Percentiles rank a stretch among this genome's conserved stretches.
These are phyloP conservation scores for Apoderus coryli DNA, from an alignment of 2,888 invertebrate genomes.

Conservation along the genomic window DNA sequence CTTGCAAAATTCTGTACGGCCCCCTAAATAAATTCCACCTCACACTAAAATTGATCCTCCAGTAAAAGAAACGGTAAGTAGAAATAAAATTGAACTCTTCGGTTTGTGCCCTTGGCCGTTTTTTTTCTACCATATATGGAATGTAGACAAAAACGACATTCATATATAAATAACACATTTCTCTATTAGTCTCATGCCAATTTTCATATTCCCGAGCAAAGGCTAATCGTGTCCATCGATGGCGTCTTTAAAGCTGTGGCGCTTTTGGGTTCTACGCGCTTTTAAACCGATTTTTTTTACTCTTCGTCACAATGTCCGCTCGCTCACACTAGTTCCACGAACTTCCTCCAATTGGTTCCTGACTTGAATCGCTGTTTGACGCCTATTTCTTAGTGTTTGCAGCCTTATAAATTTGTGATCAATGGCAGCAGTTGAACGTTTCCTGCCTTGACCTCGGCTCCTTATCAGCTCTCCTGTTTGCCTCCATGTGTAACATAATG, in stretches of 20 bases:
- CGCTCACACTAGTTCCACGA: slow-evolving; percentile 11
- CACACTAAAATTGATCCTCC: slow-evolving; percentile 10
- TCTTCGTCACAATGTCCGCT: slow-evolving; percentile 11
- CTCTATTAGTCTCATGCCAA: slow-evolving; percentile 13
- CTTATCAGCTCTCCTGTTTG: slow-evolving; percentile 9
- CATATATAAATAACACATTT: slow-evolving; percentile 10
- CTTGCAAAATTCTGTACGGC: slow-evolving; percentile 10
- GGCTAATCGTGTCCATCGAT: slow-evolving; percentile 7
- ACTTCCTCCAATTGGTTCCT: slow-evolving; percentile 2
- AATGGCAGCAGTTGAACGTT: slow-evolving; percentile 7
- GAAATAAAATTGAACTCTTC: slow-evolving; percentile 9
- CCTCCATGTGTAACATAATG: slow-evolving; percentile 5
- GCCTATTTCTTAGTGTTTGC: slow-evolving; percentile 1
- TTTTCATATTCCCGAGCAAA: slow-evolving; percentile 9
- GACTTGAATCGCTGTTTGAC: neutral
- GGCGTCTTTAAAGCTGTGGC: slow-evolving; percentile 10
- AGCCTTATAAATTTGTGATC: slow-evolving; percentile 9
- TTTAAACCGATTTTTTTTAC: slow-evolving; percentile 12
- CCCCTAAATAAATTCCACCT: slow-evolving; percentile 9
- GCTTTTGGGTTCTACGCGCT: slow-evolving; percentile 9
- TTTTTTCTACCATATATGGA: slow-evolving; percentile 11
- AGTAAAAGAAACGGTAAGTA: slow-evolving; percentile 7
- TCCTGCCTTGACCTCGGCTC: slow-evolving; percentile 14
- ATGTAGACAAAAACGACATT: slow-evolving; percentile 13
- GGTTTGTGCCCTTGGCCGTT: slow-evolving; percentile 8